Evolutionary conservation across 2,113 vertebrate genomes (phyloP).

Genomic region (Pelecanoides urinatrix): DNA sequence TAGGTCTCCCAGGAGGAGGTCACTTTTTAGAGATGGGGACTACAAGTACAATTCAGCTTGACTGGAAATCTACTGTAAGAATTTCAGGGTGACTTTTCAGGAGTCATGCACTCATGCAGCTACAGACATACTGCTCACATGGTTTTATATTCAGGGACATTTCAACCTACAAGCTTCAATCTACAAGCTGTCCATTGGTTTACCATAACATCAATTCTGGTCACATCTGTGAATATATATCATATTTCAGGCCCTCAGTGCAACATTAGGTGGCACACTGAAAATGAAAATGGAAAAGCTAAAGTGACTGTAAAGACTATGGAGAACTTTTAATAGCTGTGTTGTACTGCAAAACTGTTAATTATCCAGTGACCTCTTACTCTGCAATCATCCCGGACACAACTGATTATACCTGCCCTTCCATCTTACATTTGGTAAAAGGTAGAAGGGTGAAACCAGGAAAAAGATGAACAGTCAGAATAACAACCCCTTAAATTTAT

Average conservation of each 20-base stretch:
- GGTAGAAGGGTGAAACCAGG: not conserved
- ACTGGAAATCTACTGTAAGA: not conserved
- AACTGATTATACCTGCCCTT: not conserved
- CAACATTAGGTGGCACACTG: not conserved
- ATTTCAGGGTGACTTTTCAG: not conserved
- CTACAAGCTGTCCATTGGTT: not conserved
- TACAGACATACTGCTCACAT: not conserved
- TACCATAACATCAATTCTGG: not conserved
- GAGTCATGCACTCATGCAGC: not conserved
- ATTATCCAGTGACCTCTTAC: not conserved
- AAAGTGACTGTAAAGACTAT: not conserved
- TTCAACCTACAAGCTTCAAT: not conserved
- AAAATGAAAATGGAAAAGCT: not conserved
- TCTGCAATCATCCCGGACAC: not conserved
- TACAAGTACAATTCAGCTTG: not conserved
- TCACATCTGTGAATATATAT: not conserved
- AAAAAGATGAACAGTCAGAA: not conserved
- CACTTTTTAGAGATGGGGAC: not conserved
- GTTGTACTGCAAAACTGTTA: not conserved
- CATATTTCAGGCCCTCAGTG: not conserved
- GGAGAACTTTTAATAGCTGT: not conserved
- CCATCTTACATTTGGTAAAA: not conserved
- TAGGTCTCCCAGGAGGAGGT: not conserved
- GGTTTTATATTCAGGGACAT: not conserved
- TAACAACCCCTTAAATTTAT: not conserved